Conservation (phyloP, 2,113 vertebrate genomes). For the Sylvietta virens region DNA sequence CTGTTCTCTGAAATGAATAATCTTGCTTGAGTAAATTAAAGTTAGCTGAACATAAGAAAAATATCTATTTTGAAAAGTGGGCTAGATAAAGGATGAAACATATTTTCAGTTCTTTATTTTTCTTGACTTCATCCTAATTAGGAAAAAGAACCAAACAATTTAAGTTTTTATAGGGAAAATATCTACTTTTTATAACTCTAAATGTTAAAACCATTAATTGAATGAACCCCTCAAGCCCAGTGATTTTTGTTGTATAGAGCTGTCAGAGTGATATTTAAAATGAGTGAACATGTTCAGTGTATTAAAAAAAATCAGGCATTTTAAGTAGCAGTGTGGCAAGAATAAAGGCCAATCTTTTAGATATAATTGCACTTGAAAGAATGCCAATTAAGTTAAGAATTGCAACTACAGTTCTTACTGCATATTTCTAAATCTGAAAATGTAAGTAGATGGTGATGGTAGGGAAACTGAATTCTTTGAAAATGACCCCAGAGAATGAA, state of each 20-base stretch:
- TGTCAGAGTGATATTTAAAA: constrained; percentile 58
- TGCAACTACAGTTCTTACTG: background rate
- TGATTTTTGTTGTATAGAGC: constrained; percentile 40
- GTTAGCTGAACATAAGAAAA: background rate
- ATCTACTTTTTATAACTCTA: background rate
- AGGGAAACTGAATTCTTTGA: background rate
- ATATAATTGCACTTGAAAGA: constrained; percentile 59
- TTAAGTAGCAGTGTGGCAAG: constrained; percentile 34
- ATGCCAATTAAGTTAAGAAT: constrained; percentile 58
- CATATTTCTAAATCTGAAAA: background rate
- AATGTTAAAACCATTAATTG: constrained; percentile 49
- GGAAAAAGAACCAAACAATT: background rate
- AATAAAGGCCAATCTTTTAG: constrained; percentile 50
- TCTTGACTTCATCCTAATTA: background rate
- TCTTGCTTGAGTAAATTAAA: background rate
- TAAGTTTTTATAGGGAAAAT: background rate
- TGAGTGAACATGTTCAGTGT: constrained; percentile 46
- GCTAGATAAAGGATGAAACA: background rate
- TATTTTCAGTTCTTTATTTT: background rate
- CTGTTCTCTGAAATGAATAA: background rate
- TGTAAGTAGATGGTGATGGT: background rate
- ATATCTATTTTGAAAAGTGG: background rate
- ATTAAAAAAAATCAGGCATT: constrained; percentile 54
- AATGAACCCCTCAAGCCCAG: constrained; percentile 5
- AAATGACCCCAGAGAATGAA: background rate